These are phyloP conservation scores for Volucella inflata DNA, from an alignment of 2,888 invertebrate species.

Conservation along the genomic window DNA sequence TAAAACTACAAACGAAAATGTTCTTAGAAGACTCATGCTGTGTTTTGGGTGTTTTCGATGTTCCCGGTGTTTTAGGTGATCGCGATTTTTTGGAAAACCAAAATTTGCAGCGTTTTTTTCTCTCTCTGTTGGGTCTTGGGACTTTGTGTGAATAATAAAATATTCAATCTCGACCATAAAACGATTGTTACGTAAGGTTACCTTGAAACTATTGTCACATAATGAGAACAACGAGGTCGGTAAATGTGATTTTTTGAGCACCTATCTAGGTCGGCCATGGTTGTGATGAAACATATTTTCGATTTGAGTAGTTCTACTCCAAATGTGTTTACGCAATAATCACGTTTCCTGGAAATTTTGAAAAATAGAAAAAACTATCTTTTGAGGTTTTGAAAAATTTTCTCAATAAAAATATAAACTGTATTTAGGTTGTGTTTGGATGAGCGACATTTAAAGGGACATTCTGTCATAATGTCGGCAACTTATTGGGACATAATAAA, in stretches of 20 bases:
- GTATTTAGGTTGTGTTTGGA: neutral
- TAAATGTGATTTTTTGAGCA: constrained; percentile 50
- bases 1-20: neutral
- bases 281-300: constrained; percentile 34
- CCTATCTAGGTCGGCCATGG: constrained; percentile 54
- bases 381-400: constrained; percentile 28
- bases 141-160: constrained; percentile 46
- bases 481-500: constrained; percentile 36
- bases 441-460: constrained; percentile 10
- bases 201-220: constrained; percentile 68
- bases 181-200: constrained; percentile 68
- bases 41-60: constrained; percentile 28
- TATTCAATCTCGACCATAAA: constrained; percentile 59
- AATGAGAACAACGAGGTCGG: constrained; percentile 71
- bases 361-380: constrained; percentile 17
- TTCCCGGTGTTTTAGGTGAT: neutral
- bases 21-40: constrained; percentile 59
- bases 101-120: constrained; percentile 36
- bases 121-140: neutral
- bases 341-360: constrained; percentile 52
- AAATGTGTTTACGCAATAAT: constrained; percentile 57
- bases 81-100: constrained; percentile 48
- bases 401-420: constrained; percentile 18
- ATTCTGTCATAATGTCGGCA: constrained; percentile 21
- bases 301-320: neutral